phyloP scores from a whole-genome alignment of 2,797 vertebrate genomes.

The Loriculus beryllinus region DNA sequence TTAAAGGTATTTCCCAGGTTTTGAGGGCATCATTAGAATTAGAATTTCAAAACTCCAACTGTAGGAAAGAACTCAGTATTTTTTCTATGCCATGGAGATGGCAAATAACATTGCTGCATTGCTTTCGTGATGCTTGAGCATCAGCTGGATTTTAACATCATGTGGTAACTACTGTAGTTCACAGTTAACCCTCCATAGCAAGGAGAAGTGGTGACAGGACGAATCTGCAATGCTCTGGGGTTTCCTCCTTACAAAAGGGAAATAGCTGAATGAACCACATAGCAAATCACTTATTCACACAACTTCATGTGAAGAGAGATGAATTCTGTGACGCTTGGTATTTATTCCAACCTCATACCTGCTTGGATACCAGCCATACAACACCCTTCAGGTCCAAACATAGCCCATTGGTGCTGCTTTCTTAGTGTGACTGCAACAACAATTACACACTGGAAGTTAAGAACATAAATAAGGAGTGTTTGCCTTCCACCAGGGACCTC shows the following conservation, averaged over 20 bases:
- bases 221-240: not conserved
- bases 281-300: not conserved
- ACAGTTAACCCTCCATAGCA: not conserved
- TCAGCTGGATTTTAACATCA: too few relatives aligned
- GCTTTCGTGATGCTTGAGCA: not conserved
- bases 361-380: not conserved
- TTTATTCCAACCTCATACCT: not conserved
- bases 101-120: not conserved
- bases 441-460: not conserved
- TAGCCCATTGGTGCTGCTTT: not conserved
- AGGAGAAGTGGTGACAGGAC: accelerated
- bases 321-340: not conserved
- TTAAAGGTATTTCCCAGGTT: not conserved
- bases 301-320: not conserved
- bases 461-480: not conserved
- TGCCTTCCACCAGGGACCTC: constrained; percentile 1
- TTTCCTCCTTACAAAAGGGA: not conserved
- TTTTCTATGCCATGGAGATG: not conserved
- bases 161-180: not conserved
- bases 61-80: not conserved
- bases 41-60: accelerated
- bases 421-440: not conserved
- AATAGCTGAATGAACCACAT: not conserved
- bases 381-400: not conserved
- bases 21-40: not conserved